A percentile compares a stretch with the other conserved stretches of the same genome.
Conservation (phyloP, 2,888 invertebrate species). For the Drosophila testacea region DNA sequence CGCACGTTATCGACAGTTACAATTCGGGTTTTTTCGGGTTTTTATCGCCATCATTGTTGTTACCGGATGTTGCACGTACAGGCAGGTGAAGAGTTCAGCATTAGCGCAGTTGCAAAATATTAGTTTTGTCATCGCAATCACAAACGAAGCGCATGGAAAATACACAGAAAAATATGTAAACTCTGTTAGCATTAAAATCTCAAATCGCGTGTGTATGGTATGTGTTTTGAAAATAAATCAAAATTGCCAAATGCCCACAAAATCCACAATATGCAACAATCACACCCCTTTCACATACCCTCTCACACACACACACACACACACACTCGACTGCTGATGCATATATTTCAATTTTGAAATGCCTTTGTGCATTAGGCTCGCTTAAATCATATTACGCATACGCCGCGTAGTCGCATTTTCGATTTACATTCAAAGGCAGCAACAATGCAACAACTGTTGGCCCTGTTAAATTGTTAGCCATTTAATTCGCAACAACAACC, state of each 20-base stretch:
- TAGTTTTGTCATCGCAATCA: constrained; percentile 60
- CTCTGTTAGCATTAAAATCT: constrained; percentile 68
- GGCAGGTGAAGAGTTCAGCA: constrained; percentile 45
- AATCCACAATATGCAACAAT: constrained; percentile 28
- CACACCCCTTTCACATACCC: constrained; percentile 3
- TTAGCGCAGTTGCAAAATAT: constrained; percentile 65
- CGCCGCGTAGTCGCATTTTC: constrained; percentile 56
- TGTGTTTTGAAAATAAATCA: constrained; percentile 68
- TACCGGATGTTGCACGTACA: constrained; percentile 71
- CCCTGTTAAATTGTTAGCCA: constrained; percentile 65
- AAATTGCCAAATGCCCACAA: constrained; percentile 66
- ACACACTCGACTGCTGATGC: constrained; percentile 16
- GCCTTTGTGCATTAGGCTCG: constrained; percentile 76
- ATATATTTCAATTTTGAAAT: constrained; percentile 71
- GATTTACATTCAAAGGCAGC: constrained; percentile 40
- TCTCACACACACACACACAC: constrained; percentile 17
- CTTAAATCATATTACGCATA: constrained; percentile 77
- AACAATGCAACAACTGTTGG: constrained; percentile 38
- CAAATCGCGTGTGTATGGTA: constrained; percentile 27
- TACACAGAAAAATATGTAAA: constrained; percentile 39
- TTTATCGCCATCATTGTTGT: constrained; percentile 42
- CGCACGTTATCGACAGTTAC: constrained; percentile 39
- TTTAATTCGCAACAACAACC: constrained; percentile 55
- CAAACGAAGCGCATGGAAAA: constrained; percentile 51
- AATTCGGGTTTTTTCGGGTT: constrained; percentile 15